Evolutionary conservation across 2,797 vertebrate genomes (phyloP), one percentile per base, ranked within the genome.

Genomic region (Chrosomus eos): DNA sequence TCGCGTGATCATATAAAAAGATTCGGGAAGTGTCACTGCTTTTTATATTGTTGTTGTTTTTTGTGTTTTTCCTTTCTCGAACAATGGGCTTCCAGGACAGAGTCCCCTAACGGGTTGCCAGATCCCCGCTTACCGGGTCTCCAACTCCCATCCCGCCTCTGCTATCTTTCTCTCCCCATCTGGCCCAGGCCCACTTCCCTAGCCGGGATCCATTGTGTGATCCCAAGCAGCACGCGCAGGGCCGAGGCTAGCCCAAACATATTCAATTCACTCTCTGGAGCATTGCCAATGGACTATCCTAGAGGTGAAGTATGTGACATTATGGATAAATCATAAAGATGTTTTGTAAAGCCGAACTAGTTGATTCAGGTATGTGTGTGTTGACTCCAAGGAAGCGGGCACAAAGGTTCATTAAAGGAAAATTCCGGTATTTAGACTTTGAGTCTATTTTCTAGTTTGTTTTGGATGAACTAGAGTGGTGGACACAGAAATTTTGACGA

Each of bases 61-160:
- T 95, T 94, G 93, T 95, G 94, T 94, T 95, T 95, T 95, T 94
- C 95, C 94, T 94, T 87, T 90, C 90, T 87, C 85, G 93, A 95
- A 95, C 95, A 96, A 96, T 96, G 93, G 94, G 90, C 92, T 95
- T 95, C 94, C 94, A 92, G 93, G 93, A 93, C 93, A 93, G 91
- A 92, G 93, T 94, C 94, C 93, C 94, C 91, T 93, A 93, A 94
- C 93, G 91, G 93, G 93, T 91, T 89, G 92, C 91, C 91, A 86
- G 91, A 92, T 91, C 88, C 87, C 91, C 90, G 89, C 91, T 87
- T 91, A 66, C 70, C 90, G 83, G 93, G 92, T 93, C 93, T 94
- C 93, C 93, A 91, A 93, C 93, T 91, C 91, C 91, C 93, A 93
- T 92, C 93, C 93, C 92, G 83, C 92, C 93, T 91, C 89, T 84